Conservation (phyloP, 1,140 invertebrate species). For the Drosophila nebulosa region DNA sequence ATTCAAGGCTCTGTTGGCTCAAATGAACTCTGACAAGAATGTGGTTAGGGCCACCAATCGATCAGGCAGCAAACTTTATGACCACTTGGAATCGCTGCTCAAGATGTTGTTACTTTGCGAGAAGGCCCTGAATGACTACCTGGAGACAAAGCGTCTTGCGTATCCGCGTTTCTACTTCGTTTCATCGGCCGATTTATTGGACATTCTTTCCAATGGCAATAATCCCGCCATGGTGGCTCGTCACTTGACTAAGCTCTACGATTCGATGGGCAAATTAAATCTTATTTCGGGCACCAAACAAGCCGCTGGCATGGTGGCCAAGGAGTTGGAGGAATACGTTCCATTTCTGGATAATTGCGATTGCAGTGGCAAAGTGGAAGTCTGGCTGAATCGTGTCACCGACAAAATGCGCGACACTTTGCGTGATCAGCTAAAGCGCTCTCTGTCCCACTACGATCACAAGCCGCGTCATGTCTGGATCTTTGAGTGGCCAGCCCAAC, state of each 20-base stretch:
- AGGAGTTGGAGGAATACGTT: constrained; percentile 90
- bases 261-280: constrained; percentile 92
- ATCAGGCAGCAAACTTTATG: constrained; percentile 85
- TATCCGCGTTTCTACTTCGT: constrained; percentile 98
- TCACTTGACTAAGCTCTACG: constrained; percentile 96
- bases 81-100: constrained; percentile 90
- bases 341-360: constrained; percentile 88
- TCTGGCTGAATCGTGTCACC: constrained; percentile 93
- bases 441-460: constrained; percentile 92
- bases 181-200: constrained; percentile 94
- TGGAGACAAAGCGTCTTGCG: constrained; percentile 95
- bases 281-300: constrained; percentile 84
- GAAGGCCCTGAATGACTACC: constrained; percentile 96
- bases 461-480: constrained; percentile 95
- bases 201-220: constrained; percentile 97
- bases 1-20: constrained; percentile 85
- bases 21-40: constrained; percentile 86
- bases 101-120: constrained; percentile 91
- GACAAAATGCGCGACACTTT: constrained; percentile 91
- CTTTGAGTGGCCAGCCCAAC: constrained; percentile 94
- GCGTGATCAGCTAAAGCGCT: constrained; percentile 88
- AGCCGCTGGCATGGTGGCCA: constrained; percentile 89
- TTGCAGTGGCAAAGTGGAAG: constrained; percentile 94
- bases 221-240: constrained; percentile 90
- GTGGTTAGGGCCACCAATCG: constrained; percentile 93